Base-by-base conservation (phyloP, 2,113 vertebrate species). In the Misgurnus anguillicaudatus region DNA sequence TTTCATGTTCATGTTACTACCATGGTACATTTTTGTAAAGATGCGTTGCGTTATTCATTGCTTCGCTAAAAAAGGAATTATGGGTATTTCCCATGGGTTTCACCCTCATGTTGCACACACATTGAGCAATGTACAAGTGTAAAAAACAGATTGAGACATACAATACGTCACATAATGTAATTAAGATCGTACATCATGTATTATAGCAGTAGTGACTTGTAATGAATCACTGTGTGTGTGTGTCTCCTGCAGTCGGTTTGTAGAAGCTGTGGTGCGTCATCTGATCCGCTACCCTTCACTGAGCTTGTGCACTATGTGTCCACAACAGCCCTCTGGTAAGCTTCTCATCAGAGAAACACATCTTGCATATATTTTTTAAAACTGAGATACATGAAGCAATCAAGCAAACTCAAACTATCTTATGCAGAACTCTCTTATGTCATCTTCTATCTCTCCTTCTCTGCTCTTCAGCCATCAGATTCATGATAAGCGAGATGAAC, bases 271-370 rank as follows among this genome's bases (percentile, higher is more conserved):
- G 96, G 97, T 79, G 97, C 97, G 1, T 97, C 98, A 0, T 99
- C 98, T 10, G 98, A 99, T 85, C 98, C 98, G 0, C 91, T 97
- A 69, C 97, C 97, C 84, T 99, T 98, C 74, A 98, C 95, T 0
- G 96, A 99, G 84, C 94, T 98, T 78, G 98, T 99, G 81, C 95
- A 96, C 88, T 99, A 99, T 55, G 95, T 99, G 92, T 99, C 98
- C 80, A 98, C 94, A 80, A 99, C 95, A 51, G 96, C 96, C 75
- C 91, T 99, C 60, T 98, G 98, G 98, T 99, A 94, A 96, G 94
- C 60, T 63, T 39, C 5, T 17, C 16, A n/a, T 39, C 68, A 38
- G 2, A 19, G 2, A 5, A 57, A 19, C 6, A 51, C 17, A 6
- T 5, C 14, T 57, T 19, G 6, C 10, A 45, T 45, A 45, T 45